Evolutionary conservation across 53 echinoderm and acorn worm genomes (phyloP).

Genomic region (Antedon mediterranea): DNA sequence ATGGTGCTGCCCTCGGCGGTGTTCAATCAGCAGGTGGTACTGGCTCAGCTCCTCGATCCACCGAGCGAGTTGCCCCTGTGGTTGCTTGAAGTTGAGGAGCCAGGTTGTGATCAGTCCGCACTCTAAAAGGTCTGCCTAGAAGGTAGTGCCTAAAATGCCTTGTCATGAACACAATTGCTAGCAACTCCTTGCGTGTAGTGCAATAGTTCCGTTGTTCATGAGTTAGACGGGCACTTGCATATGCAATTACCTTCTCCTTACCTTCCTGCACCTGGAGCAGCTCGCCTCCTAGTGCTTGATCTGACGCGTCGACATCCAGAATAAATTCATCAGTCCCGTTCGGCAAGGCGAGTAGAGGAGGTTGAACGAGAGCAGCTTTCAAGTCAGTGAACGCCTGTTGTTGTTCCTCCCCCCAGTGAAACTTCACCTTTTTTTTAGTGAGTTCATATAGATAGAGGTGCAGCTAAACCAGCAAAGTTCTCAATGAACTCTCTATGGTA

Average conservation of each 20-base stretch:
- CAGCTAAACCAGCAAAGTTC: no score
- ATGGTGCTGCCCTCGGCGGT: constrained; percentile 5
- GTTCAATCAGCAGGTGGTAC: constrained; percentile 13
- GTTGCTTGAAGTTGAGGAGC: no score
- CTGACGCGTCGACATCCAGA: constrained; percentile 25
- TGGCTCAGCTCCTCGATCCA: constrained; percentile 10
- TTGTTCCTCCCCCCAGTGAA: constrained; percentile 15
- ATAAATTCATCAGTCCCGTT: constrained; percentile 19
- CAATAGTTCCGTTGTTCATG: constrained; percentile 13
- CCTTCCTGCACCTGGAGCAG: constrained; percentile 17
- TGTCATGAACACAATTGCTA: not conserved
- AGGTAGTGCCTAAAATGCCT: constrained; percentile 8
- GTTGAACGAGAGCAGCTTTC: constrained; percentile 5
- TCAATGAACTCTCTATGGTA: constrained; percentile 22
- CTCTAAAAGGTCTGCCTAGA: not conserved
- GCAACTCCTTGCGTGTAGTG: no score
- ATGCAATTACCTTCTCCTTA: no score
- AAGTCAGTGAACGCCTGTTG: constrained; percentile 23
- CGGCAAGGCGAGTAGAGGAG: constrained; percentile 26
- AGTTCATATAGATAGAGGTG: no score
- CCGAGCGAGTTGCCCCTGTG: constrained; percentile 10
- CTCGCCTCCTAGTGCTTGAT: constrained; percentile 24
- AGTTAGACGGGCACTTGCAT: constrained; percentile 4
- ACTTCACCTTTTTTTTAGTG: no score
- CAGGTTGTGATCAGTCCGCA: no score